Base-by-base conservation (phyloP, 2,113 vertebrate species). In the Anas platyrhynchos region DNA sequence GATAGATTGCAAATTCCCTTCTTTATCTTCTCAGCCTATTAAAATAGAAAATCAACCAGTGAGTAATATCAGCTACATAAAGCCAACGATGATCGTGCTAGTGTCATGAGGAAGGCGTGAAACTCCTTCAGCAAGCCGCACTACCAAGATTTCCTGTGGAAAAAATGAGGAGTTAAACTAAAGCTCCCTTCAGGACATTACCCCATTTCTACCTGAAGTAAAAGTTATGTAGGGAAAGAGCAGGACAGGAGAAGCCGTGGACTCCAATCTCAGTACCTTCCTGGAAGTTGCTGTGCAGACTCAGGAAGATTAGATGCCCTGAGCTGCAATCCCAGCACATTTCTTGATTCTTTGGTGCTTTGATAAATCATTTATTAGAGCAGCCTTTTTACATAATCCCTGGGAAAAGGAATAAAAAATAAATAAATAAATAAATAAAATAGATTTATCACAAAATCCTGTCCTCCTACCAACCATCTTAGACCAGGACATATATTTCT, bases 321-420 rank as follows among this genome's bases (percentile, higher is more conserved):
- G 34, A 31, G 54, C 34, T 90, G 69, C 82, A 89, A 31, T 85
- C 79, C 58, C 85, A 78, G 83, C 43, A 92, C 32, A 86, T 91
- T 94, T 94, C 50, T 48, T 79, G 50, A 34, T 93, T 88, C 88
- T 94, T 91, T 86, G 54, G 43, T 4, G 50, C 72, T 90, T 95
- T 95, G 88, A 96, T 96, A 94, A 93, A 97, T 91, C 89, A 96
- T 97, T 95, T 97, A 96, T 95, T 95, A 95, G 83, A 93, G 54
- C 14, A 81, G 62, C 7, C 1, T 78, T 94, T 96, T 94, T 93
- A 94, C 82, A 91, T 93, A 97, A 96, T 87, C 68, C 48, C 16
- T 1, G n/a, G 63, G 32, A 16, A 16, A 10, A n/a, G 17, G 5
- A 16, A 14, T 3, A 4, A 26, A 29, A 6, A n/a, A n/a, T 25